Evolutionary conservation across 2,113 vertebrate species (phyloP).

Genomic region (Saccopteryx leptura): DNA sequence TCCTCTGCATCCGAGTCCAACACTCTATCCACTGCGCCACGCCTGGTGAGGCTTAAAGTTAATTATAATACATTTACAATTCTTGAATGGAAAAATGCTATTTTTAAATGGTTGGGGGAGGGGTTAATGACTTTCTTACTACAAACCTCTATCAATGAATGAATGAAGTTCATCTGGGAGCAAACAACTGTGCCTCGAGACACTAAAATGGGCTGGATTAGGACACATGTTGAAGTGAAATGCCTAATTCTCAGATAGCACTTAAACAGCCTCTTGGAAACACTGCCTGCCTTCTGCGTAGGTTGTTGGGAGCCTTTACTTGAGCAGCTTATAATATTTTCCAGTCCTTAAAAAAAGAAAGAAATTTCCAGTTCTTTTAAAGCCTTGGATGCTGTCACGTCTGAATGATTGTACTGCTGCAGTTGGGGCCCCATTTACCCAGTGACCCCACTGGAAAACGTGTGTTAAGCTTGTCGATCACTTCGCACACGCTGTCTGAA

Average conservation of each 20-base stretch:
- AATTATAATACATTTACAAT: conserved; percentile 15
- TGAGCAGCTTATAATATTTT: conserved; percentile 4
- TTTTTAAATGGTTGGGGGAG: conserved; percentile 16
- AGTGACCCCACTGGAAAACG: background rate
- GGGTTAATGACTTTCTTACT: conserved; percentile 56
- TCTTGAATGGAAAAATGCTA: conserved; percentile 22
- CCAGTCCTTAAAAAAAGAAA: background rate
- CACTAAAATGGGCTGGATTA: background rate
- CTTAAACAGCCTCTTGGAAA: background rate
- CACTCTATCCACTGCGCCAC: too few relatives aligned
- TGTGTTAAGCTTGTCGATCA: background rate
- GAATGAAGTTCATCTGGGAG: conserved; percentile 18
- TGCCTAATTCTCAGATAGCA: background rate
- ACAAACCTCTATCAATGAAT: conserved; percentile 8
- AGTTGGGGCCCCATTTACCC: background rate
- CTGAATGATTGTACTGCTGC: background rate
- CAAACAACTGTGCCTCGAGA: background rate
- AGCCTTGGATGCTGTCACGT: background rate
- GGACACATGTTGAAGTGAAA: background rate
- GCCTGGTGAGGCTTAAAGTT: background rate
- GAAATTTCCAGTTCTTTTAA: background rate
- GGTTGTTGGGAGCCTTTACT: background rate
- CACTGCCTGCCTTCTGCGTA: background rate
- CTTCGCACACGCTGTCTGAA: background rate
- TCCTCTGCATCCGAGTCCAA: too few relatives aligned